Evolutionary conservation across 2,113 vertebrate genomes (phyloP).

Genomic region (Saccopteryx leptura): DNA sequence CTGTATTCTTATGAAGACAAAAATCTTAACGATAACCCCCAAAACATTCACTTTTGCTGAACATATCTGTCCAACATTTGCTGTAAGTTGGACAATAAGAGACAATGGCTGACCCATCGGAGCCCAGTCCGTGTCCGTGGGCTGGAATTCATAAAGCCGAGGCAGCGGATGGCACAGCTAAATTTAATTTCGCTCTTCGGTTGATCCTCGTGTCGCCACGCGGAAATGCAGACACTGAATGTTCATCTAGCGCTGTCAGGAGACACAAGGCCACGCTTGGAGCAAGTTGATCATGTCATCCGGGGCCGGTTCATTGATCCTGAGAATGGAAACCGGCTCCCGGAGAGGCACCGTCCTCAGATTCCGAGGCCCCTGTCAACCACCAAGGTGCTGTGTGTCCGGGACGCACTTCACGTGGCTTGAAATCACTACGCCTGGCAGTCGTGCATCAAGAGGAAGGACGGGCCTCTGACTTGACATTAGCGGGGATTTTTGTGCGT

Average conservation of each 20-base stretch:
- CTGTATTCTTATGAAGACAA: slow-evolving; percentile 79
- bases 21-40: slow-evolving; percentile 36
- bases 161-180: slow-evolving; percentile 86
- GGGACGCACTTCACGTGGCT: slow-evolving; percentile 1
- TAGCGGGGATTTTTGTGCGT: not conserved
- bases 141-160: slow-evolving; percentile 80
- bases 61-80: slow-evolving; percentile 60
- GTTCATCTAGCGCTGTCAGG: slow-evolving; percentile 68
- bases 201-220: slow-evolving; percentile 80
- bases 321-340: slow-evolving; percentile 63
- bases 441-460: slow-evolving; percentile 46
- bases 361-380: slow-evolving; percentile 62
- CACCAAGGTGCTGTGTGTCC: slow-evolving; percentile 13
- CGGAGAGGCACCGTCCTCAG: slow-evolving; percentile 6
- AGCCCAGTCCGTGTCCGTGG: slow-evolving; percentile 72
- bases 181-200: slow-evolving; percentile 86
- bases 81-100: slow-evolving; percentile 62
- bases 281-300: slow-evolving; percentile 71
- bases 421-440: slow-evolving; percentile 39
- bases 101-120: slow-evolving; percentile 69
- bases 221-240: slow-evolving; percentile 74
- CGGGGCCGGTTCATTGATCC: slow-evolving; percentile 71
- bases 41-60: slow-evolving; percentile 63
- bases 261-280: slow-evolving; percentile 68
- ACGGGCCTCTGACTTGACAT: slow-evolving; percentile 44